A percentile compares a stretch with the other conserved stretches of the same genome.
These are phyloP conservation scores for Latheticus oryzae DNA, from an alignment of 2,888 invertebrate species.

Conservation along the genomic window DNA sequence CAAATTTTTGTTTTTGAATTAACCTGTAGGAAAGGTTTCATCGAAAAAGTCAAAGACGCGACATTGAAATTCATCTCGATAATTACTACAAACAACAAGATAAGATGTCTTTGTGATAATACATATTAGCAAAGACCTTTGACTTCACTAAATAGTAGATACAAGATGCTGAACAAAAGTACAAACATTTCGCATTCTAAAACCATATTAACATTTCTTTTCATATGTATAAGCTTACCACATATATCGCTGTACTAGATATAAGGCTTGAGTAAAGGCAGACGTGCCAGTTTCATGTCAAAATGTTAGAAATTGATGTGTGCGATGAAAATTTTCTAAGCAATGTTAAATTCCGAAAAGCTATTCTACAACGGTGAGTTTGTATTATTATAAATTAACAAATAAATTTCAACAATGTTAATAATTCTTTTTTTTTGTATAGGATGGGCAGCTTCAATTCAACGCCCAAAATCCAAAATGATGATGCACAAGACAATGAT, in stretches of 20 bases:
- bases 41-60: too few relatives aligned
- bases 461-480: constrained; percentile 73
- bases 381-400: too few relatives aligned
- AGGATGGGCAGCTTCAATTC: constrained; percentile 83
- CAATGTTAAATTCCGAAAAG: constrained; percentile 47
- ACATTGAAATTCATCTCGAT: constrained; percentile 13
- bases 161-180: constrained; percentile 24
- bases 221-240: constrained; percentile 33
- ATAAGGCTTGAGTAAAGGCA: constrained; percentile 11
- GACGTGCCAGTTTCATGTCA: constrained; percentile 11
- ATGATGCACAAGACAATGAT: constrained; percentile 72
- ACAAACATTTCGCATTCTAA: constrained; percentile 18
- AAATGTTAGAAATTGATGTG: constrained; percentile 33
- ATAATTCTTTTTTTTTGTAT: constrained; percentile 22
- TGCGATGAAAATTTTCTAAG: constrained; percentile 41
- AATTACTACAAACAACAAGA: constrained; percentile 28
- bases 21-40: too few relatives aligned
- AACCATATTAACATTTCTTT: constrained; percentile 31
- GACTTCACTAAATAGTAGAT: constrained; percentile 17
- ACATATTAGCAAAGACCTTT: constrained; percentile 29
- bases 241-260: constrained; percentile 11
- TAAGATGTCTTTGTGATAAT: constrained; percentile 21
- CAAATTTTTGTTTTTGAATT: too few relatives aligned
- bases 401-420: constrained; percentile 17
- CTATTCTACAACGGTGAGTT: constrained; percentile 50